Conservation (phyloP, 2,797 vertebrate species). For the Sciurus vulgaris region DNA sequence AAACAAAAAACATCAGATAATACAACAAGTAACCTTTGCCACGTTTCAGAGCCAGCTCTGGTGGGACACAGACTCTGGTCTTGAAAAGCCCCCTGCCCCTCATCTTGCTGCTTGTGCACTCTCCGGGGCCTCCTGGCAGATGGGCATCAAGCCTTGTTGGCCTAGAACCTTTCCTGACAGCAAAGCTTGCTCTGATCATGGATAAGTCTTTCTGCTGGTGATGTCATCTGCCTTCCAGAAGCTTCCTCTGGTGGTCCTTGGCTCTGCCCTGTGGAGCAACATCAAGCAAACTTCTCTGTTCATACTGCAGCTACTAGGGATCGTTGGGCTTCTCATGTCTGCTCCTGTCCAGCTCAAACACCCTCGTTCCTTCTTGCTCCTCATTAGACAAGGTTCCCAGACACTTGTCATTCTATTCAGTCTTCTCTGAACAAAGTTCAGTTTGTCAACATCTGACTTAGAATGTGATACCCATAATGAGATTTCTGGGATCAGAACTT, state of each 20-base stretch:
- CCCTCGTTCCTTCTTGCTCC: neutral
- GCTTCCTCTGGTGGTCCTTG: neutral
- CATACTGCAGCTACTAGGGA: neutral
- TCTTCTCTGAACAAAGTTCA: neutral
- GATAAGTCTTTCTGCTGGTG: neutral
- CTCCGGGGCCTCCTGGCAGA: neutral
- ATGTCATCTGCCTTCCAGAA: neutral
- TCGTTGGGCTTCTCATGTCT: neutral
- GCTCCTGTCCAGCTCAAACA: no score
- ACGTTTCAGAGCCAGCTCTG: neutral
- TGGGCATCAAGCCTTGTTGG: neutral
- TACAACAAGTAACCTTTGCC: neutral
- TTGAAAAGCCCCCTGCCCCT: neutral
- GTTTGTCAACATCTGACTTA: neutral
- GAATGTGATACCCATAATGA: neutral
- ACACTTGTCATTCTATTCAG: neutral
- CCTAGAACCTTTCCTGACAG: neutral
- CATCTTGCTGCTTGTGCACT: rapidly evolving
- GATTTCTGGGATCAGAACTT: neutral
- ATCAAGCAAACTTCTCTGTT: neutral
- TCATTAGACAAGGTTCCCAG: neutral
- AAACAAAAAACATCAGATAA: neutral
- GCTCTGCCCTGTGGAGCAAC: neutral
- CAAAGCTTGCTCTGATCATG: no score
- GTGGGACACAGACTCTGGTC: neutral